Percentiles rank a stretch among this genome's conserved stretches.
Evolutionary conservation across 2,888 invertebrate species (phyloP).

Genomic region (Eudasyphora cyanicolor): DNA sequence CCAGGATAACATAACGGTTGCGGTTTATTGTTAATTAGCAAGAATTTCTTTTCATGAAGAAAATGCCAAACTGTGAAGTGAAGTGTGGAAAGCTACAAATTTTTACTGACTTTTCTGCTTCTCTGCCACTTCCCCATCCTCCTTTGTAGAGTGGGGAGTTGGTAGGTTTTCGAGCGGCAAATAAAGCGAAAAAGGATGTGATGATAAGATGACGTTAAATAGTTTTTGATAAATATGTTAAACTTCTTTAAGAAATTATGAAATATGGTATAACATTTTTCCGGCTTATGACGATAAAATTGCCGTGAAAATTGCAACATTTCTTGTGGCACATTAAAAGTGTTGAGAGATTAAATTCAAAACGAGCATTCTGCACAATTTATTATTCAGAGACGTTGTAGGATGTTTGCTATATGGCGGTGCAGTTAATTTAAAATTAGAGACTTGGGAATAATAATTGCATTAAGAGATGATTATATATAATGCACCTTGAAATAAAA

Average conservation of each 20-base stretch:
- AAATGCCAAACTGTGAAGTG: slow-evolving; percentile 1
- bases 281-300: neutral
- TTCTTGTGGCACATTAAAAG: neutral
- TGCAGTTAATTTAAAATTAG: too few species aligned
- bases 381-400: too few species aligned
- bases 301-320: neutral
- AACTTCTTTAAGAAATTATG: neutral
- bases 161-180: too few species aligned
- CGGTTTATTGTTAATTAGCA: slow-evolving; percentile 61
- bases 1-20: slow-evolving; percentile 35
- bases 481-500: too few species aligned
- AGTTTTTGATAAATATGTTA: slow-evolving; percentile 13
- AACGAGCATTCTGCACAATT: too few species aligned
- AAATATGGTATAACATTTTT: neutral
- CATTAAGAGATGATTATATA: too few species aligned
- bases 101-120: neutral
- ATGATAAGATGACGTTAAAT: slow-evolving; percentile 7
- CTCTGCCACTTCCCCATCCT: too few species aligned
- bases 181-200: neutral
- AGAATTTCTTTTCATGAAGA: slow-evolving; percentile 11
- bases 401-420: too few species aligned
- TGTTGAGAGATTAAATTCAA: too few species aligned
- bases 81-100: slow-evolving; percentile 11
- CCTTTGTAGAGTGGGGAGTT: too few species aligned
- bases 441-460: too few species aligned